Base-by-base conservation (phyloP, 2,797 vertebrate species). In the Phoeniculus purpureus region DNA sequence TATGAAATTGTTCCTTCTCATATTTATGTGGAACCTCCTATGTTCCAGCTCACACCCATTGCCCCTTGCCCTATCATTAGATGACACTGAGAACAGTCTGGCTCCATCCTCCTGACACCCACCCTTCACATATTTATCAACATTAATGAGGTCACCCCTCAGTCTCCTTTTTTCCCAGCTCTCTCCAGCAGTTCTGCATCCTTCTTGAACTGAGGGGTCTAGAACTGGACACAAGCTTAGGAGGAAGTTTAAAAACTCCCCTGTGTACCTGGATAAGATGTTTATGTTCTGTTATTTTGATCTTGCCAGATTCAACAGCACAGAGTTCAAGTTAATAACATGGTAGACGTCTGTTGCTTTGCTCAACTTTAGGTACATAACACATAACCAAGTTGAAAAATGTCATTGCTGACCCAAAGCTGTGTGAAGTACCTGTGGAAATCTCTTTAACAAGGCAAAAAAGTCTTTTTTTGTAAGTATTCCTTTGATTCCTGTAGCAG, bases 401-500 rank as follows among this genome's bases (percentile, higher is more conserved):
- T 37, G 47, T 45, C 58, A 71, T 74, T 47, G 50, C 9, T 71
- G 86, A 85, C 37, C 27, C 48, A 84, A 76, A 87, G 61, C 81
- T 85, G 3, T 81, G 21, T 52, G 61, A 92, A 65, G 61, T 48
- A 47, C 37, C 23, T 23, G 50, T 65, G 58, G 27, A 85, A 85
- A 89, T 72, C 77, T 82, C 61, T 85, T 75, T 79, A 84, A 74
- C 50, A 80, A 86, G 37, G 50, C 61, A 52, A 62, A 47, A 47
- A 43, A 84, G 61, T 74, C 26, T 45, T 43, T 61, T 56, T 82
- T 71, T 65, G 7, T 59, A 86, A 86, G 75, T 88, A 82, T 62
- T 90, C 40, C 7, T 68, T 86, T 94, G 92, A 86, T 92, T 94
- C 61, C 70, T 78, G 26, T 47, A 75, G 45, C 48, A 73, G 26